A percentile compares a stretch with the other conserved stretches of the same genome.
Evolutionary conservation across 1,140 invertebrate genomes (phyloP).

Genomic region (Bombus breviceps): DNA sequence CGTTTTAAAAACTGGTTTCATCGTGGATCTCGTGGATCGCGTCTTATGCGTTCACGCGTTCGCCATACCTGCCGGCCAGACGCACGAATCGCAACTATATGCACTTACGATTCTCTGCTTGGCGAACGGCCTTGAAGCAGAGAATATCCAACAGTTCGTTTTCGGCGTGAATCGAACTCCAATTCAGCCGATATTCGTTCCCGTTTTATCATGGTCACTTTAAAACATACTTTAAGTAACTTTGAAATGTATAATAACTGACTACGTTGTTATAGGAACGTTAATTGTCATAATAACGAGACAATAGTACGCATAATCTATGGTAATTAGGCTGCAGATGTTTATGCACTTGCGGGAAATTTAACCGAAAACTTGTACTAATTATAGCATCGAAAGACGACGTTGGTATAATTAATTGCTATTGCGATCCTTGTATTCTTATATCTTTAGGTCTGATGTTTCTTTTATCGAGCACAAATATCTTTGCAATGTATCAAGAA

Average conservation of each 20-base stretch:
- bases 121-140: slow-evolving; percentile 8
- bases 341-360: background rate
- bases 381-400: background rate
- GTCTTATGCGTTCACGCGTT: background rate
- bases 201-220: background rate
- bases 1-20: slow-evolving; percentile 70
- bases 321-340: background rate
- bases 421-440: no score
- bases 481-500: no score
- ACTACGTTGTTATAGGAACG: no score
- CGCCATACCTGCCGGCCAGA: background rate
- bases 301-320: no score
- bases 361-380: background rate
- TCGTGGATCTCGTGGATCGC: slow-evolving; percentile 19
- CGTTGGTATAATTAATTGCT: no score
- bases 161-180: background rate
- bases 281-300: no score
- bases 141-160: background rate
- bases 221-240: background rate
- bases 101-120: slow-evolving; percentile 21
- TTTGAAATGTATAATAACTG: no score
- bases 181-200: background rate
- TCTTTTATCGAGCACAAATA: no score
- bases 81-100: background rate
- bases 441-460: no score